phyloP scores from a whole-genome alignment of 2,797 vertebrate genomes.

The Sebastes minor region DNA sequence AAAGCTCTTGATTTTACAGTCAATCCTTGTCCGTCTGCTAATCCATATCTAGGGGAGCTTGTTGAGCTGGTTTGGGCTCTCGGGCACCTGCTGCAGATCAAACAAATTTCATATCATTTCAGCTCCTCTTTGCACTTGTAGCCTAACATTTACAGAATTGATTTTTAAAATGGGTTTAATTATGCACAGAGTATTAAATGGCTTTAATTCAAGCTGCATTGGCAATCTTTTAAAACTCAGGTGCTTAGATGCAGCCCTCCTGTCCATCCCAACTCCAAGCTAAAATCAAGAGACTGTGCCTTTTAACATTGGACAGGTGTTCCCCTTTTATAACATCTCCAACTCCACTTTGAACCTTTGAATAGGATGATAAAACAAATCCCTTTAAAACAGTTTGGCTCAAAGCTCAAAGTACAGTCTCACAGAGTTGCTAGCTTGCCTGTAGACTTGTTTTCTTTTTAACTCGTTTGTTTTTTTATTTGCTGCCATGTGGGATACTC shows the following conservation, averaged over 20 bases:
- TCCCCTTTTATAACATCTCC: neutral
- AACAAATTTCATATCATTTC: neutral
- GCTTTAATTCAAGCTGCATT: too few species aligned
- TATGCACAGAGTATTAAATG: neutral
- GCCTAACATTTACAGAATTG: neutral
- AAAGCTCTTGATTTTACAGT: slow-evolving; percentile 26
- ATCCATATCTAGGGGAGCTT: neutral
- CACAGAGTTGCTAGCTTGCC: neutral
- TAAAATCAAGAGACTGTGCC: too few species aligned
- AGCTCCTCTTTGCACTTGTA: neutral
- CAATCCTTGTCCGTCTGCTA: slow-evolving; percentile 8
- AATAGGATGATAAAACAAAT: neutral
- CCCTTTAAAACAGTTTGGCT: neutral
- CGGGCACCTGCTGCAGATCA: neutral
- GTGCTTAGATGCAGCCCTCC: too few species aligned
- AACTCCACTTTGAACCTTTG: neutral
- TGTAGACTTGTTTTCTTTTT: neutral
- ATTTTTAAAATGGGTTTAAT: slow-evolving; percentile 1
- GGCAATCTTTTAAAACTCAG: too few species aligned
- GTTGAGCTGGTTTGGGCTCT: neutral
- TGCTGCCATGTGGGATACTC: neutral
- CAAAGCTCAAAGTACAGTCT: neutral
- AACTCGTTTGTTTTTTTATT: neutral
- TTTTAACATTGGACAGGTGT: neutral
- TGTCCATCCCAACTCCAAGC: too few species aligned